Evolutionary conservation across 1,140 invertebrate species (phyloP).

Genomic region (Colletes latitarsis): DNA sequence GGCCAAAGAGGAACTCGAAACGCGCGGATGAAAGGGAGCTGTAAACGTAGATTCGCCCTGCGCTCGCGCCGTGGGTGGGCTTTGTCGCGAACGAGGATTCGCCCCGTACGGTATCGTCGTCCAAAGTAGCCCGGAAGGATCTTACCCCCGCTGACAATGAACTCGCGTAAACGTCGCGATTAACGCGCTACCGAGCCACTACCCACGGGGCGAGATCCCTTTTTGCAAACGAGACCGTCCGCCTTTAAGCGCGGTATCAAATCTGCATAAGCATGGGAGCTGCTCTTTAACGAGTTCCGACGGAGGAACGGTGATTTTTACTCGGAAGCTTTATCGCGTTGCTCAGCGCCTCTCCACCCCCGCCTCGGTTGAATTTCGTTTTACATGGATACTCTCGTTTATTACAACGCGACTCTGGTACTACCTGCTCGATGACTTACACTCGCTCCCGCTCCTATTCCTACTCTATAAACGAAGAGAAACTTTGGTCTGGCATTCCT

Average conservation of each 20-base stretch:
- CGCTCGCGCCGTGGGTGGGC: constrained; percentile 2
- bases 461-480: too few species aligned
- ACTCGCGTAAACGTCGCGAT: constrained; percentile 38
- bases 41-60: constrained; percentile 6
- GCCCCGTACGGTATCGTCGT: constrained; percentile 7
- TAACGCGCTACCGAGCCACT: constrained; percentile 16
- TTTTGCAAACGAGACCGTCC: neutral
- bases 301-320: neutral
- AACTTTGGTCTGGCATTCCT: too few species aligned
- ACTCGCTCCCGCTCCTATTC: too few species aligned
- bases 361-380: too few species aligned
- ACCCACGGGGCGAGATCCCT: neutral
- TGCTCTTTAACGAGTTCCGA: constrained; percentile 3
- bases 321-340: neutral
- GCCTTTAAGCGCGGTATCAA: constrained; percentile 3
- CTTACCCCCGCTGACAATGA: constrained; percentile 20
- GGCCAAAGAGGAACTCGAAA: too few species aligned
- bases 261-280: constrained; percentile 31
- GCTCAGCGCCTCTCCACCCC: neutral
- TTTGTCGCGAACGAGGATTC: constrained; percentile 10
- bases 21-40: neutral
- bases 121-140: constrained; percentile 13
- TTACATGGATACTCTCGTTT: too few species aligned
- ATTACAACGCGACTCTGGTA: too few species aligned
- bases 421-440: too few species aligned